phyloP scores from a whole-genome alignment of 2,888 invertebrate species.

The Zaprionus obscuricornis region DNA sequence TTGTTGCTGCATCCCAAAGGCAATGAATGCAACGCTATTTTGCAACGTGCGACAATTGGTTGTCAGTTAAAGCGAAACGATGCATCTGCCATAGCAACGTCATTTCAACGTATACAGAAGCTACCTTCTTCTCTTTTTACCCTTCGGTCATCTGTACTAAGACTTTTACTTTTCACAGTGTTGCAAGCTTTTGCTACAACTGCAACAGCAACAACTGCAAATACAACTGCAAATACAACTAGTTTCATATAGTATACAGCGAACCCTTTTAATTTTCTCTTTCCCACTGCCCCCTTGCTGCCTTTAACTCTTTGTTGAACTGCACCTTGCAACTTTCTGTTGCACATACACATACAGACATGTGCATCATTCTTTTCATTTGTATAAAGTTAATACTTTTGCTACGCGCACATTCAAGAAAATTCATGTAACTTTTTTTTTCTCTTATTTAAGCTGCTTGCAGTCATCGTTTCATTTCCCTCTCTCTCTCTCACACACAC shows the following conservation, averaged over 20 bases:
- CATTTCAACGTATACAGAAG: too few species aligned
- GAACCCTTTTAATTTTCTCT: background rate
- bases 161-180: too few species aligned
- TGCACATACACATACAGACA: conserved; percentile 34
- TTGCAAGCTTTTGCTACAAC: too few species aligned
- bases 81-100: too few species aligned
- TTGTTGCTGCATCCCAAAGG: conserved; percentile 31
- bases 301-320: too few species aligned
- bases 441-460: conserved; percentile 8
- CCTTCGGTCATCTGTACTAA: too few species aligned
- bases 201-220: background rate
- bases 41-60: conserved; percentile 38
- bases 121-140: too few species aligned
- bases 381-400: conserved; percentile 46
- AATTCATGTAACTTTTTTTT: conserved; percentile 18
- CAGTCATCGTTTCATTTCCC: background rate
- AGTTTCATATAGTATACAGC: conserved; percentile 2
- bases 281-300: background rate
- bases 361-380: conserved; percentile 42
- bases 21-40: conserved; percentile 2
- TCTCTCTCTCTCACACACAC: background rate
- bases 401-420: conserved; percentile 14
- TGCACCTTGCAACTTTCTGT: conserved; percentile 19
- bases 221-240: conserved; percentile 12
- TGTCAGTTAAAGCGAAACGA: background rate